phyloP scores from a whole-genome alignment of 2,113 vertebrate species.

The Oreochromis niloticus region DNA sequence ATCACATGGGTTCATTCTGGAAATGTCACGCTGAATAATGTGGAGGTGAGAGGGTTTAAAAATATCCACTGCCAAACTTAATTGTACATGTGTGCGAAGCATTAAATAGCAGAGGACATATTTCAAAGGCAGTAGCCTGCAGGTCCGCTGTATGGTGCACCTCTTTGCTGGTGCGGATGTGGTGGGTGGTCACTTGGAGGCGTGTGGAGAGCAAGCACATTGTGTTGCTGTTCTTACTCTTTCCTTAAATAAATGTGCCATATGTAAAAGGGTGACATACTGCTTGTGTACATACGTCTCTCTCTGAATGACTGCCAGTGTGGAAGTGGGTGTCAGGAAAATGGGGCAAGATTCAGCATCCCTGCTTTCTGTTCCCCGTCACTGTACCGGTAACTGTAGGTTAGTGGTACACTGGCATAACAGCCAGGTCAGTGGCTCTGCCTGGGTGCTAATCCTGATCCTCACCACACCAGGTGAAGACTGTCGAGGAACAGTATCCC shows the following conservation, averaged over 20 bases:
- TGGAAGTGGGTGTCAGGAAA: background rate
- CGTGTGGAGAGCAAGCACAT: slow-evolving; percentile 47
- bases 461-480: background rate
- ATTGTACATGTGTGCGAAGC: background rate
- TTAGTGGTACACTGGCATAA: slow-evolving; percentile 51
- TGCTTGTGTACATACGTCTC: slow-evolving; percentile 9
- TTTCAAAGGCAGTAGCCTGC: slow-evolving; percentile 3
- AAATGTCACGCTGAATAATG: background rate
- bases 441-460: slow-evolving; percentile 14
- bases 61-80: slow-evolving; percentile 4
- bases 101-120: slow-evolving; percentile 24
- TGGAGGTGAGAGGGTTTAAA: slow-evolving; percentile 7
- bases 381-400: background rate
- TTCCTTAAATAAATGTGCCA: slow-evolving; percentile 69
- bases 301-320: background rate
- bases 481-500: background rate
- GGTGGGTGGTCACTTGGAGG: slow-evolving; percentile 56
- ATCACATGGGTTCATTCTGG: background rate
- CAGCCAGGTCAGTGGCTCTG: background rate
- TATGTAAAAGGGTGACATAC: slow-evolving; percentile 38
- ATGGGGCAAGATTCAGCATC: background rate
- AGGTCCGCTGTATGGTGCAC: background rate
- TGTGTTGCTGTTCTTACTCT: slow-evolving; percentile 61
- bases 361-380: background rate
- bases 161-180: slow-evolving; percentile 23